Conservation (phyloP, 2,888 invertebrate genomes). For the Ditula angustiorana region DNA sequence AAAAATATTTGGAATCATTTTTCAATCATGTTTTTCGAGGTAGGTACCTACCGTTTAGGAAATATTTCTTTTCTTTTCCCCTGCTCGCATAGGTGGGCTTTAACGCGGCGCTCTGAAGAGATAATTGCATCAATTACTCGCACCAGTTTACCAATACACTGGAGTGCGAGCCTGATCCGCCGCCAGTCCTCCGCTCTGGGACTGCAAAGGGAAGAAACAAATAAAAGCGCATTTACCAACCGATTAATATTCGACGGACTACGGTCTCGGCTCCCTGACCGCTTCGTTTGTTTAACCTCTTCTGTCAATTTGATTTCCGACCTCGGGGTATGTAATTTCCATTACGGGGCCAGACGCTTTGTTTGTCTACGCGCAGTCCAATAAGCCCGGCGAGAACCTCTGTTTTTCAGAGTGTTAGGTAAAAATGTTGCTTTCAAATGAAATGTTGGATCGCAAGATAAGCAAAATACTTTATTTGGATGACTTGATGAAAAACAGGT, state of each 20-base stretch:
- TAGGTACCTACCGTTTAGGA: no score
- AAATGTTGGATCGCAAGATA: background rate
- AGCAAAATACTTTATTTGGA: background rate
- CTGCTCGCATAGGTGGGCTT: no score
- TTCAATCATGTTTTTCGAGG: no score
- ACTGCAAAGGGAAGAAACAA: constrained; percentile 34
- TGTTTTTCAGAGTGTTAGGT: constrained; percentile 55
- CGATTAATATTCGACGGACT: constrained; percentile 46
- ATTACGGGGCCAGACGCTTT: constrained; percentile 78
- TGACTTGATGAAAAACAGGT: no score
- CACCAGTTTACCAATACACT: background rate
- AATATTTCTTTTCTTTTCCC: no score
- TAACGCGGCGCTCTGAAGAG: background rate
- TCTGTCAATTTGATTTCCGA: constrained; percentile 85
- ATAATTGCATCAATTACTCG: constrained; percentile 20
- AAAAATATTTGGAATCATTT: no score
- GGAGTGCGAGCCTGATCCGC: constrained; percentile 22
- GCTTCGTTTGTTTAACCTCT: constrained; percentile 85
- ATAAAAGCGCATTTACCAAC: constrained; percentile 43
- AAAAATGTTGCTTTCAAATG: constrained; percentile 49
- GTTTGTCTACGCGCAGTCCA: constrained; percentile 74
- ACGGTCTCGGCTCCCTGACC: constrained; percentile 75
- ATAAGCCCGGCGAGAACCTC: constrained; percentile 65
- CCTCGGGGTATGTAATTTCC: constrained; percentile 84
- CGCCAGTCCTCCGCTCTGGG: constrained; percentile 4